phyloP scores from a whole-genome alignment of 2,797 vertebrate genomes.

The Anniella stebbinsi region DNA sequence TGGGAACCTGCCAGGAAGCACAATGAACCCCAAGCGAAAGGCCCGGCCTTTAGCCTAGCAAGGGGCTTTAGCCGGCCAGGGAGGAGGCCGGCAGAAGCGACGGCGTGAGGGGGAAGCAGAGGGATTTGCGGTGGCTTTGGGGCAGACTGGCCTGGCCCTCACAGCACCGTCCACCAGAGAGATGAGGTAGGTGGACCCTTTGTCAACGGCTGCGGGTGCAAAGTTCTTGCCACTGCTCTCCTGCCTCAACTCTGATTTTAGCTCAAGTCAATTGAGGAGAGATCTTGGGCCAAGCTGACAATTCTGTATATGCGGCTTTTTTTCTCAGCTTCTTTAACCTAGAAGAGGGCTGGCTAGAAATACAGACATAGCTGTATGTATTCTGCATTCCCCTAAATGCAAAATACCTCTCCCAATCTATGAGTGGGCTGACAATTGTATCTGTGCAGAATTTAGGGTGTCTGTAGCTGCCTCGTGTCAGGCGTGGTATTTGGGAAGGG shows the following conservation, averaged over 20 bases:
- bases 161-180: background rate
- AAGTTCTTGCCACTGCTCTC: background rate
- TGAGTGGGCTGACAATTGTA: no score
- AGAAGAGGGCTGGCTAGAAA: background rate
- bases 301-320: background rate
- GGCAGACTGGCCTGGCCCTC: background rate
- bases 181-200: slow-evolving; percentile 23
- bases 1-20: background rate
- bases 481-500: background rate
- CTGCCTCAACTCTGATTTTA: background rate
- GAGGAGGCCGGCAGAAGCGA: background rate
- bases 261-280: background rate
- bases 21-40: background rate
- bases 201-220: background rate
- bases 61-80: background rate
- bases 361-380: background rate
- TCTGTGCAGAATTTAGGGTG: no score
- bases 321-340: background rate
- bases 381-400: no score
- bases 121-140: background rate
- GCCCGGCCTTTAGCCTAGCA: background rate
- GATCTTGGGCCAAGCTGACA: background rate
- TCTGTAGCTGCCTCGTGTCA: accelerated
- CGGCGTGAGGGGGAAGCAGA: background rate
- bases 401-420: background rate